These are phyloP conservation scores for Pangasius krempfi DNA, from an alignment of 2,797 vertebrate genomes.

Conservation along the genomic window DNA sequence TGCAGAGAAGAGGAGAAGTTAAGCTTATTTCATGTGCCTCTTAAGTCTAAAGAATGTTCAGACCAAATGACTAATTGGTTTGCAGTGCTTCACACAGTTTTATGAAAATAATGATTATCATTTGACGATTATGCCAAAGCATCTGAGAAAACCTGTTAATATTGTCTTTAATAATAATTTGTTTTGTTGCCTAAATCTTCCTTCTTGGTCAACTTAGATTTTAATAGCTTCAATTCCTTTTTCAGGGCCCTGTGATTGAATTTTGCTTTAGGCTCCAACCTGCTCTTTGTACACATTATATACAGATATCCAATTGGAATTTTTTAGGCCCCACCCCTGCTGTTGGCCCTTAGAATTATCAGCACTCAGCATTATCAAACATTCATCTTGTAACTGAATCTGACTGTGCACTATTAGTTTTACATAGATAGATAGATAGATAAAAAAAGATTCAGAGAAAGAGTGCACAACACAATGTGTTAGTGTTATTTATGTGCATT, in stretches of 20 bases:
- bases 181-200: not conserved
- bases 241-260: not conserved
- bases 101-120: not conserved
- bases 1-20: not conserved
- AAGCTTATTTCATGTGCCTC: not conserved
- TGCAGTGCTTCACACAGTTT: not conserved
- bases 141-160: not conserved
- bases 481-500: not conserved
- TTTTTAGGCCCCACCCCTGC: not conserved
- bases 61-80: not conserved
- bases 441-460: not conserved
- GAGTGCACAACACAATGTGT: not conserved
- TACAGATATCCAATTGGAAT: not conserved
- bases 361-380: not conserved
- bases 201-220: not conserved
- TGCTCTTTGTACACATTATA: not conserved
- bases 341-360: not conserved
- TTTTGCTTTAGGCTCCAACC: not conserved
- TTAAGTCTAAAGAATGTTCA: not conserved
- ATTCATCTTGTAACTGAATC: not conserved
- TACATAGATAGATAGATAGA: not conserved
- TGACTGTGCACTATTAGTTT: not conserved
- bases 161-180: not conserved
- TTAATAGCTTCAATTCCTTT: not conserved
- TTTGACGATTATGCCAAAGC: not conserved